Conservation (phyloP, 2,797 vertebrate genomes). For the Chiloscyllium punctatum region DNA sequence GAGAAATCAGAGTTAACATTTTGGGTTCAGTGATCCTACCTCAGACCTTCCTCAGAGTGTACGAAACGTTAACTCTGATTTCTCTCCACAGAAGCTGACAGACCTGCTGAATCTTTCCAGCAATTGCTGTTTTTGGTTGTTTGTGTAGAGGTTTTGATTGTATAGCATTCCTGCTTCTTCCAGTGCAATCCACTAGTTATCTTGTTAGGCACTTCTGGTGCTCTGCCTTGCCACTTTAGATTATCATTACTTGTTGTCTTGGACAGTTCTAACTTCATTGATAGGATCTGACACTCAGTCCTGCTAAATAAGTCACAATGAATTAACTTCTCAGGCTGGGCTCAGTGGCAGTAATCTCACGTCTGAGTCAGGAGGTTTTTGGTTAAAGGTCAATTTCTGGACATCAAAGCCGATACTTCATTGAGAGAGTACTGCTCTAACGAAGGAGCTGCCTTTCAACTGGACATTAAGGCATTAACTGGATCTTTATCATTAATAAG, state of each 20-base stretch:
- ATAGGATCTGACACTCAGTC: neutral
- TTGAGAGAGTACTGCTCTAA: neutral
- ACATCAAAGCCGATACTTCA: neutral
- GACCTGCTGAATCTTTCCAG: too few relatives aligned
- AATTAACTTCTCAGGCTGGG: neutral
- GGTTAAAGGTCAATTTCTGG: neutral
- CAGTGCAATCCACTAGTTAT: neutral
- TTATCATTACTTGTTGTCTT: neutral
- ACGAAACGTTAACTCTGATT: too few relatives aligned
- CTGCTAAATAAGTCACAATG: neutral
- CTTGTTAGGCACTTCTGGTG: neutral
- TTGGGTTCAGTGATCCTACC: too few relatives aligned
- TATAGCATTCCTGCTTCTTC: too few relatives aligned
- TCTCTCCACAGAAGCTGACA: too few relatives aligned
- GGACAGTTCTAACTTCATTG: neutral
- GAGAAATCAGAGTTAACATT: too few relatives aligned
- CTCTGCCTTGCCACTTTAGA: neutral
- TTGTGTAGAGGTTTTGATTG: too few relatives aligned
- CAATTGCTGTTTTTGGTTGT: too few relatives aligned
- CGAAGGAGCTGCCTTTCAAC: neutral
- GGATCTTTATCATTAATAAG: neutral
- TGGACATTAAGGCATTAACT: neutral
- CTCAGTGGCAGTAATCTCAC: neutral
- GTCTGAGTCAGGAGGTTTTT: neutral
- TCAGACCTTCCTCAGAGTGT: too few relatives aligned